Conservation (phyloP, 2,113 vertebrate species). For the Erinaceus europaeus region DNA sequence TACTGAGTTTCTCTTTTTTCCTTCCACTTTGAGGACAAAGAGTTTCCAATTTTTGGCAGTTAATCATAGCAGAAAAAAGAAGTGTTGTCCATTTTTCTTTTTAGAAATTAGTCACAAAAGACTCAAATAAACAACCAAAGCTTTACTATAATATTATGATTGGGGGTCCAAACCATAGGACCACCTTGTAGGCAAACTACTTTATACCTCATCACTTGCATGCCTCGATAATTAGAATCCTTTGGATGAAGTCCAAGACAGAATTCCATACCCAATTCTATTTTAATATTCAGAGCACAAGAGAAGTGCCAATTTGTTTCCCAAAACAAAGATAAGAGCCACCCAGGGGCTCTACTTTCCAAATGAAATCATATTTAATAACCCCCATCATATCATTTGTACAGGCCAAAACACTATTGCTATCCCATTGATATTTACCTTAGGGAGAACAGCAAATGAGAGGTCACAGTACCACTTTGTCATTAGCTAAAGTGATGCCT, state of each 20-base stretch:
- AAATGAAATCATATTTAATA: slow-evolving; percentile 67
- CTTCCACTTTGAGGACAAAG: slow-evolving; percentile 29
- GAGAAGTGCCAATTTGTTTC: slow-evolving; percentile 64
- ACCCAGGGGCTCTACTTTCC: slow-evolving; percentile 62
- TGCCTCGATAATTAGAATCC: slow-evolving; percentile 56
- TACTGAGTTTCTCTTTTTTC: slow-evolving; percentile 19
- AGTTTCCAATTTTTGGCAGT: slow-evolving; percentile 16
- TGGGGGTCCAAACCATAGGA: background rate
- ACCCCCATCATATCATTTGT: slow-evolving; percentile 43
- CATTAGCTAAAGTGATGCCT: slow-evolving; percentile 6
- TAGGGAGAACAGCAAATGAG: slow-evolving; percentile 31
- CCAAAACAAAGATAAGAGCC: slow-evolving; percentile 69
- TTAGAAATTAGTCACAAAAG: background rate
- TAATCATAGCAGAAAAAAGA: slow-evolving; percentile 22
- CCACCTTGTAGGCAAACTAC: slow-evolving; percentile 50
- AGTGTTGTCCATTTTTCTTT: background rate
- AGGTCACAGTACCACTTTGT: slow-evolving; percentile 10
- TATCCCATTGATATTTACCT: slow-evolving; percentile 52
- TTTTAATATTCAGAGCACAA: slow-evolving; percentile 63
- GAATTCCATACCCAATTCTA: slow-evolving; percentile 61
- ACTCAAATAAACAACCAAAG: slow-evolving; percentile 31
- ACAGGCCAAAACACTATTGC: slow-evolving; percentile 43
- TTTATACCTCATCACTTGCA: slow-evolving; percentile 49
- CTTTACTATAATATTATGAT: slow-evolving; percentile 7
- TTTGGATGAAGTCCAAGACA: slow-evolving; percentile 63